Percentiles rank a stretch among this genome's conserved stretches.
phyloP scores from a whole-genome alignment of 1,140 invertebrate species.

The Drosophila suzukii region DNA sequence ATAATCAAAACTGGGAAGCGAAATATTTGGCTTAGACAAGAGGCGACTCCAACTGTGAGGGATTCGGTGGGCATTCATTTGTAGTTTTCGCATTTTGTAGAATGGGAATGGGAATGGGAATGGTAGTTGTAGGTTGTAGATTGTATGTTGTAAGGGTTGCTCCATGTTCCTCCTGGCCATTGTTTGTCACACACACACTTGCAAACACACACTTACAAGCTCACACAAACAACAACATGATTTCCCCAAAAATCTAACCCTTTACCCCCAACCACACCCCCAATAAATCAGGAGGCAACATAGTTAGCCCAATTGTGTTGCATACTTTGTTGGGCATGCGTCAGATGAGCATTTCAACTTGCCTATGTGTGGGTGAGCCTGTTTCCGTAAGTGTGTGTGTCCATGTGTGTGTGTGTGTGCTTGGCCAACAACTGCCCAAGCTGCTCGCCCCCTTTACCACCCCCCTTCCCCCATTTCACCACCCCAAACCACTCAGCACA shows the following conservation, averaged over 20 bases:
- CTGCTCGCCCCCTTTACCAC: slow-evolving; percentile 4
- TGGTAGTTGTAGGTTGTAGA: background rate
- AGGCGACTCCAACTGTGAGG: slow-evolving; percentile 1
- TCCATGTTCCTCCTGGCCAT: slow-evolving; percentile 50
- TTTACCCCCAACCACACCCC: background rate
- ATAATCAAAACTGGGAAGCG: slow-evolving; percentile 80
- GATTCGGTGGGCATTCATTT: slow-evolving; percentile 63
- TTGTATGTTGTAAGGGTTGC: slow-evolving; percentile 9
- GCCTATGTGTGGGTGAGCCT: slow-evolving; percentile 23
- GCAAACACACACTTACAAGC: slow-evolving; percentile 18
- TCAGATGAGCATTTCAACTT: slow-evolving; percentile 63
- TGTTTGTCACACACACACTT: slow-evolving; percentile 52
- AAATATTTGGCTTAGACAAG: slow-evolving; percentile 62
- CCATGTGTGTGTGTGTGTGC: slow-evolving; percentile 21
- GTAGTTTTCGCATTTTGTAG: slow-evolving; percentile 57
- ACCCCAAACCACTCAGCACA: slow-evolving; percentile 14
- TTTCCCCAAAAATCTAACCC: slow-evolving; percentile 20
- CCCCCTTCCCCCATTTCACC: background rate
- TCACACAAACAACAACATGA: slow-evolving; percentile 16
- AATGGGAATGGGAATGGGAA: background rate
- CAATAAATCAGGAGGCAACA: slow-evolving; percentile 60
- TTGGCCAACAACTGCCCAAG: slow-evolving; percentile 68
- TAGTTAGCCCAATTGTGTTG: slow-evolving; percentile 81
- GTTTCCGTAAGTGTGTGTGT: background rate
- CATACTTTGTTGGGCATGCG: slow-evolving; percentile 78